Evolutionary conservation across 2,797 vertebrate genomes (phyloP).

Genomic region (Antrozous pallidus): DNA sequence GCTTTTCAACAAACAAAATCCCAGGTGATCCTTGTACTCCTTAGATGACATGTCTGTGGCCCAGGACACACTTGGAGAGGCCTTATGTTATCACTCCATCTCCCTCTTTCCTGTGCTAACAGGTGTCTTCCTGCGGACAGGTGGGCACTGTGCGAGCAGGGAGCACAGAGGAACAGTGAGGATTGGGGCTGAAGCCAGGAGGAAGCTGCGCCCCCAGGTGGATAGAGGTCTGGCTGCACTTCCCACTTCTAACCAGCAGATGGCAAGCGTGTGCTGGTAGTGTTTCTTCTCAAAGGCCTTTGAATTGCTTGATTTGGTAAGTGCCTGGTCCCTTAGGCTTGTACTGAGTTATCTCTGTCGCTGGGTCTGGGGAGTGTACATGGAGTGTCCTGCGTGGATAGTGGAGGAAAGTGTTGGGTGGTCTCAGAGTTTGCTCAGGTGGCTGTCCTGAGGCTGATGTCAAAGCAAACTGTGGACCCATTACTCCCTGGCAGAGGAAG

Average conservation of each 20-base stretch:
- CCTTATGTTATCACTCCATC: neutral
- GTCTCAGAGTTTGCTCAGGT: neutral
- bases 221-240: neutral
- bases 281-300: conserved; percentile 88
- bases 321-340: neutral
- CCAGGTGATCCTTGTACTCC: neutral
- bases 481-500: neutral
- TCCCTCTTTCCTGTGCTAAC: neutral
- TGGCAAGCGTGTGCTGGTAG: conserved; percentile 89
- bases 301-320: conserved; percentile 84
- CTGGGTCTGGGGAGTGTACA: neutral
- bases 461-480: neutral
- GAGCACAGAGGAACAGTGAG: accelerated
- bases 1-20: neutral
- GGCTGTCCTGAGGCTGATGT: neutral
- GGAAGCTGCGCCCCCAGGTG: accelerated
- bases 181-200: neutral
- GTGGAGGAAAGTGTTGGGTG: too few species aligned
- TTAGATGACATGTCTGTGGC: neutral
- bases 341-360: neutral
- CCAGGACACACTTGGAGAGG: neutral
- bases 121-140: neutral
- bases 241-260: conserved; percentile 81
- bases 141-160: neutral
- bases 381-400: accelerated